These are phyloP conservation scores for Tinea pellionella DNA, from an alignment of 2,888 invertebrate genomes.

Conservation along the genomic window DNA sequence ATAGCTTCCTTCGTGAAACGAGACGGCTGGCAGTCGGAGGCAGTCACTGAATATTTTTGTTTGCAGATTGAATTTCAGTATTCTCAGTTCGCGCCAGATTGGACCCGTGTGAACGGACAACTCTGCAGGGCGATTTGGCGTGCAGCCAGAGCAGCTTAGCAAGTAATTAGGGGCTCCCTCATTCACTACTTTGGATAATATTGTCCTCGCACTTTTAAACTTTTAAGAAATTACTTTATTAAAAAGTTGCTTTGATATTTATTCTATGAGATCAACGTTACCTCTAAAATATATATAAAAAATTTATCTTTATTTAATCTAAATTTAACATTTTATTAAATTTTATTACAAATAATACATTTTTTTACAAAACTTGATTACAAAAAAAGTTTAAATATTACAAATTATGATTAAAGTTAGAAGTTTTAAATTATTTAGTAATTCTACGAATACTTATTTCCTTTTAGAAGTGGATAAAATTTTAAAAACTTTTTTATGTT, in stretches of 20 bases:
- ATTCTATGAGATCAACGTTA: neutral
- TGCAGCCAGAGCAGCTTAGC: constrained; percentile 24
- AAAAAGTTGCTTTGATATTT: constrained; percentile 7
- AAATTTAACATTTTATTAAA: too few relatives aligned
- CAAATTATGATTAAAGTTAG: neutral
- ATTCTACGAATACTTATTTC: too few relatives aligned
- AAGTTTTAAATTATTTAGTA: too few relatives aligned
- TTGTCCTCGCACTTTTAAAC: constrained; percentile 5
- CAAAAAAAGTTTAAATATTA: too few relatives aligned
- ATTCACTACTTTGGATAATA: constrained; percentile 5
- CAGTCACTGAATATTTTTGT: constrained; percentile 5
- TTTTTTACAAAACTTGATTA: too few relatives aligned
- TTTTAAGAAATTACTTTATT: constrained; percentile 16
- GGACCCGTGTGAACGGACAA: neutral
- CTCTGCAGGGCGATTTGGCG: constrained; percentile 21
- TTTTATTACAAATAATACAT: too few relatives aligned
- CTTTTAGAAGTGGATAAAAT: too few relatives aligned
- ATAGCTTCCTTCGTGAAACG: constrained; percentile 13
- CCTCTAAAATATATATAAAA: too few relatives aligned
- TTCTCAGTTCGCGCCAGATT: neutral
- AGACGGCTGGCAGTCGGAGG: neutral
- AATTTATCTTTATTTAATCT: too few relatives aligned
- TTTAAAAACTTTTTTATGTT: too few relatives aligned
- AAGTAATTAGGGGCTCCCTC: constrained; percentile 24
- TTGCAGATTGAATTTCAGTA: neutral